Percentiles rank a stretch among this genome's conserved stretches.
Conservation (phyloP, 2,797 vertebrate species). For the Pseudotriccus pelzelni region DNA sequence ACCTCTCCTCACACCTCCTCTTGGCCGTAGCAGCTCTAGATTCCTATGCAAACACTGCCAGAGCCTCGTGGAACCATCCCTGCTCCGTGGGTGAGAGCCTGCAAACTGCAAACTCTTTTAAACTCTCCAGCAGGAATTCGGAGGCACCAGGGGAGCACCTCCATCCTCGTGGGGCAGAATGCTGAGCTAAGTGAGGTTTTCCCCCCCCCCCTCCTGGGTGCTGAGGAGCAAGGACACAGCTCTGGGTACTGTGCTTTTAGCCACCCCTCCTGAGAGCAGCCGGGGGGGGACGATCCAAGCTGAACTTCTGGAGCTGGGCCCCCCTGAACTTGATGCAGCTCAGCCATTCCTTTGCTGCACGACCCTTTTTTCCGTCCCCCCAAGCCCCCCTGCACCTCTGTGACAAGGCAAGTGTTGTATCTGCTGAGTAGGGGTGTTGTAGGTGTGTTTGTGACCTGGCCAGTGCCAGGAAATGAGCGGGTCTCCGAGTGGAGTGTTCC, state of each 20-base stretch:
- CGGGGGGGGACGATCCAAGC: background rate
- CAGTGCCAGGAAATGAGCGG: background rate
- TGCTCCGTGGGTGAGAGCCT: background rate
- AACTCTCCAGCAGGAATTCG: accelerated
- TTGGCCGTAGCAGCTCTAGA: background rate
- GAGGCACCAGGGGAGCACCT: background rate
- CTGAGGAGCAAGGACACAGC: background rate
- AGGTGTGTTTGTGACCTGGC: background rate
- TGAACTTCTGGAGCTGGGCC: background rate
- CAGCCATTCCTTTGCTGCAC: background rate
- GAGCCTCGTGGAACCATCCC: background rate
- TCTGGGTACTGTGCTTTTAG: background rate
- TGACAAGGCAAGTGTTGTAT: background rate
- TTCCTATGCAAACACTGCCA: background rate
- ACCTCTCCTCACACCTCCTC: background rate
- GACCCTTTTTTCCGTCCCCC: background rate
- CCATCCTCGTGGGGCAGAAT: background rate
- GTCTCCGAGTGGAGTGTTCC: background rate
- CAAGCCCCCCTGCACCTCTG: background rate
- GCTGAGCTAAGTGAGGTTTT: background rate
- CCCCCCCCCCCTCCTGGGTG: background rate
- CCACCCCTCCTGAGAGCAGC: background rate
- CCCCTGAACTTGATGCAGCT: background rate
- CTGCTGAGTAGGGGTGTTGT: background rate
- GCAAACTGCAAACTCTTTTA: background rate